Evolutionary conservation across 2,797 vertebrate genomes (phyloP).

Genomic region (Sebastes flavidus): DNA sequence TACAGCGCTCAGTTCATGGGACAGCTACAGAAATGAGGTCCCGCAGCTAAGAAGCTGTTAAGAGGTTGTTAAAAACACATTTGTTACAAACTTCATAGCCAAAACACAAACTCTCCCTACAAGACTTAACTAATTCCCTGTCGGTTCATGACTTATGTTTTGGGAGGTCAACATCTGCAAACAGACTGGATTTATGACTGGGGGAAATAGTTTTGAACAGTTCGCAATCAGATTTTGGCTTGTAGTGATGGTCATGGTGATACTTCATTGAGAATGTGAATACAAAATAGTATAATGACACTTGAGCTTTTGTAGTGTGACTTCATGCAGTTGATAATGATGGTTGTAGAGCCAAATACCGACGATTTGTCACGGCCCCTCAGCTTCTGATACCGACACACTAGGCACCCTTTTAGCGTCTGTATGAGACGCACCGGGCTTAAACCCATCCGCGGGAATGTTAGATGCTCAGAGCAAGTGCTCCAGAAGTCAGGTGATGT

Average conservation of each 20-base stretch:
- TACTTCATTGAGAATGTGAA: slow-evolving; percentile 29
- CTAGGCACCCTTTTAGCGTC: background rate
- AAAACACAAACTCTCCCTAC: slow-evolving; percentile 47
- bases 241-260: background rate
- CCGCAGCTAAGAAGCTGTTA: slow-evolving; percentile 39
- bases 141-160: slow-evolving; percentile 60
- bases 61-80: slow-evolving; percentile 64
- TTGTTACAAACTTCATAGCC: slow-evolving; percentile 38
- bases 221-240: slow-evolving; percentile 62
- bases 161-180: slow-evolving; percentile 65
- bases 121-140: slow-evolving; percentile 44
- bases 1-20: slow-evolving; percentile 17
- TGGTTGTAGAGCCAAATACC: background rate
- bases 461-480: too few species aligned
- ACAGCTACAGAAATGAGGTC: slow-evolving; percentile 11
- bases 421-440: background rate
- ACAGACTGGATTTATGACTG: slow-evolving; percentile 58
- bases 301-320: slow-evolving; percentile 1
- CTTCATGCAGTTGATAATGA: slow-evolving; percentile 13
- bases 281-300: slow-evolving; percentile 15
- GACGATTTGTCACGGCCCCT: background rate
- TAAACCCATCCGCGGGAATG: too few species aligned
- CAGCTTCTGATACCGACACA: background rate
- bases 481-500: background rate
- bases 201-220: slow-evolving; percentile 58